Base-by-base conservation (phyloP, 2,888 invertebrate species). In the Polymixis lichenea region DNA sequence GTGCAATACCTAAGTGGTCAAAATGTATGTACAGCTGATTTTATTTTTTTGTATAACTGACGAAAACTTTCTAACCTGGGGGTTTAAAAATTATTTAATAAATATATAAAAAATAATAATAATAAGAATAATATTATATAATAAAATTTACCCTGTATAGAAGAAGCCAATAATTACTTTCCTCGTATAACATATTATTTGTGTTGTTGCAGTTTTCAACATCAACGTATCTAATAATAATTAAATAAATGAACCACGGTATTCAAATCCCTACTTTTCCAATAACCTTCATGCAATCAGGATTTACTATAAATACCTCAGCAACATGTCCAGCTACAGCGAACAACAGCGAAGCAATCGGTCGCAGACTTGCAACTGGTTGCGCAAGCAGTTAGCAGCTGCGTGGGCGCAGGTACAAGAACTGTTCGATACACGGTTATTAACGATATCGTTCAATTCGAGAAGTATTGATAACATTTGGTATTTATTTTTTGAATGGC, bases 321-420 rank as follows among this genome's bases (percentile, higher is more conserved):
- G 61, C 11, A 71, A 75, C 74, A 75, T 83, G 74, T 80, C 43
- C 70, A 68, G 82, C 72, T 74, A 69, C 61, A 71, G 56, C 60
- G 25, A 79, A 74, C 79, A 82, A 69, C 79, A 64, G 58, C 67
- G 3, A 13, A 66, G 56, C 75, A 66, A 75, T 82, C 68, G 38
- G 69, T 67, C 75, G 65, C 46, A 60, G 43, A 65, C 65, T 53
- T 75, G 86, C 86, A 74, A 76, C 74, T 78, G 72, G 62, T 76
- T 77, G 82, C 53, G 67, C 65, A 76, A 82, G 78, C 81, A 81
- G 75, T 84, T 75, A 77, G 60, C 38, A 32, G 70, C 13, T 32
- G 46, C 67, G 86, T 86, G 74, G 86, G 87, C 53, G 72, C 71
- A 13, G 19, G 56, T 22, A 68, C 80, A 55, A 74, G 49, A 68